Conservation (phyloP, 2,888 invertebrate genomes). For the Notodonta ziczac region DNA sequence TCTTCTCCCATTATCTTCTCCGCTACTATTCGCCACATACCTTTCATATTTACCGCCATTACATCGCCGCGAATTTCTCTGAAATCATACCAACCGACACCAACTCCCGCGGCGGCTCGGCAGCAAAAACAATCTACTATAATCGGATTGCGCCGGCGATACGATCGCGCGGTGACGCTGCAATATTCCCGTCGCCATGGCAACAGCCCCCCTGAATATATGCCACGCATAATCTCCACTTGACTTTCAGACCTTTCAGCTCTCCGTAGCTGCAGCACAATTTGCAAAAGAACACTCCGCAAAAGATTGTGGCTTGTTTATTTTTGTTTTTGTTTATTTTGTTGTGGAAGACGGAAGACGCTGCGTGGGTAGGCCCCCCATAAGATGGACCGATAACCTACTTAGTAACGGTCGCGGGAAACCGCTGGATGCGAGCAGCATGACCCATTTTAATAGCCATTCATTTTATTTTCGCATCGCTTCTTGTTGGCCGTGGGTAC, state of each 20-base stretch:
- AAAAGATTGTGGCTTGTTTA: not conserved
- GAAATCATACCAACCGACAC: constrained; percentile 22
- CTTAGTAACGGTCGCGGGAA: too few relatives aligned
- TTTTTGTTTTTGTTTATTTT: not conserved
- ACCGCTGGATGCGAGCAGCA: too few relatives aligned
- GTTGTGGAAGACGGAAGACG: too few relatives aligned
- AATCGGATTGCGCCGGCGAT: constrained; percentile 55
- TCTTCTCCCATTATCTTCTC: too few relatives aligned
- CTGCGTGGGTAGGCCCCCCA: too few relatives aligned
- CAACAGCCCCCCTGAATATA: constrained; percentile 26
- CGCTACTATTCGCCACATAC: too few relatives aligned
- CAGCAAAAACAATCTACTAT: constrained; percentile 58
- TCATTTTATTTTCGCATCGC: too few relatives aligned
- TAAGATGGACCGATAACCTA: too few relatives aligned
- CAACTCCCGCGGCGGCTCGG: constrained; percentile 28
- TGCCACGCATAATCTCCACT: constrained; percentile 23
- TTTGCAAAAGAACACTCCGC: constrained; percentile 20
- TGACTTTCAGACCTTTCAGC: constrained; percentile 28
- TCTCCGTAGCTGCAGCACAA: constrained; percentile 12
- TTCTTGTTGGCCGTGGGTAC: too few relatives aligned
- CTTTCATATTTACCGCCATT: too few relatives aligned
- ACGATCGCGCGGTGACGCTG: constrained; percentile 38
- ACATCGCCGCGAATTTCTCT: constrained; percentile 8
- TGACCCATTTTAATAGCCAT: too few relatives aligned
- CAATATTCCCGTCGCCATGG: constrained; percentile 28